Evolutionary conservation across 2,797 vertebrate genomes (phyloP).

Genomic region (Leptodactylus fallax): DNA sequence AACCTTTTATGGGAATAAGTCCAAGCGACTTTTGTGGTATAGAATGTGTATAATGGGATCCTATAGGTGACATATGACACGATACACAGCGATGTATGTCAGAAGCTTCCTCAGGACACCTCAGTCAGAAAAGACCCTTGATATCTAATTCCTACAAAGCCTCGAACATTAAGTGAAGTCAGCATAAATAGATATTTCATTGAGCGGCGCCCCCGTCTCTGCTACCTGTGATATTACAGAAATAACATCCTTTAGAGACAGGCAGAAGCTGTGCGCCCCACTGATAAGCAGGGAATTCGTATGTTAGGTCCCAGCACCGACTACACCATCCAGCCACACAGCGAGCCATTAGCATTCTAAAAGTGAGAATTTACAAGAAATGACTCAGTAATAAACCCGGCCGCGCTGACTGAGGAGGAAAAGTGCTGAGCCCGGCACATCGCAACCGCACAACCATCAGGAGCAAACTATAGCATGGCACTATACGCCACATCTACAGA

Average conservation of each 20-base stretch:
- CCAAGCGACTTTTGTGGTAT: too few species aligned
- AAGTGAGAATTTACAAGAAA: background rate
- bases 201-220: background rate
- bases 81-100: too few species aligned
- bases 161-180: background rate
- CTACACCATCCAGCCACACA: background rate
- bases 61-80: too few species aligned
- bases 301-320: background rate
- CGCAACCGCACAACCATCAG: background rate
- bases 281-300: background rate
- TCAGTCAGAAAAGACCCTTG: too few species aligned
- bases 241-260: background rate
- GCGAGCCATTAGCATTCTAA: background rate
- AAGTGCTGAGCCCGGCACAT: background rate
- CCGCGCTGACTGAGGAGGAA: background rate
- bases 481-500: background rate
- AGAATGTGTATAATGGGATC: too few species aligned
- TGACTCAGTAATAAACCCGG: background rate
- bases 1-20: too few species aligned
- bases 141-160: too few species aligned
- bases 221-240: background rate
- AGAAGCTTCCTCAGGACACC: too few species aligned
- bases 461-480: background rate
- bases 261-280: background rate
- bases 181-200: background rate